Conservation (phyloP, 2,888 invertebrate genomes). For the Notocelia uddmanniana region DNA sequence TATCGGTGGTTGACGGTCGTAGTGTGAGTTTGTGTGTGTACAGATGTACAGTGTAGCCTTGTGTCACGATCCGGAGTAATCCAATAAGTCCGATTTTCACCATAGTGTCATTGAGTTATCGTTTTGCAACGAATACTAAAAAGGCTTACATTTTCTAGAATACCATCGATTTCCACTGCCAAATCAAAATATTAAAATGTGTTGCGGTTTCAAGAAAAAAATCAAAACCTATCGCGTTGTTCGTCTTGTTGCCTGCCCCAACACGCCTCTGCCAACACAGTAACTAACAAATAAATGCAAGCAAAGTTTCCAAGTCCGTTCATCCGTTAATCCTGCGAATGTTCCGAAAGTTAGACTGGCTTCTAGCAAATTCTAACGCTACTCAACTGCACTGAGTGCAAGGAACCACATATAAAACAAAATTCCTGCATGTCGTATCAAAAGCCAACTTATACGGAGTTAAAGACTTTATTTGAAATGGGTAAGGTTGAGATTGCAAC, state of each 20-base stretch:
- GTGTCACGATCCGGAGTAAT: no score
- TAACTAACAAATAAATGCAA: slow-evolving; percentile 18
- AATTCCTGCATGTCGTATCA: not conserved
- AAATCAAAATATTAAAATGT: no score
- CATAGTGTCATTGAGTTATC: no score
- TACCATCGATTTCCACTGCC: no score
- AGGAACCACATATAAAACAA: slow-evolving; percentile 22
- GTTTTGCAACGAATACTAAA: no score
- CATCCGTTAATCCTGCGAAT: slow-evolving; percentile 18
- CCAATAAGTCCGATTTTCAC: no score
- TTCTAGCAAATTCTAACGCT: slow-evolving; percentile 10
- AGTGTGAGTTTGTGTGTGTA: no score
- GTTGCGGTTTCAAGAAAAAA: no score
- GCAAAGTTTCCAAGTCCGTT: slow-evolving; percentile 14
- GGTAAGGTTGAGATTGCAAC: slow-evolving; percentile 1
- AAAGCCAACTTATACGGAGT: not conserved
- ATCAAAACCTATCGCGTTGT: not conserved
- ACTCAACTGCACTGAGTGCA: slow-evolving; percentile 8
- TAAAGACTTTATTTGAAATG: not conserved
- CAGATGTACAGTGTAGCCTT: no score
- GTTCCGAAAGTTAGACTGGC: slow-evolving; percentile 19
- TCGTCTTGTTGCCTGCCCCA: not conserved
- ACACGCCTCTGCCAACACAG: not conserved
- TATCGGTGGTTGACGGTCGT: no score
- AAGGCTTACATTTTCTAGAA: no score